Evolutionary conservation across 2,797 vertebrate species (phyloP).

Genomic region (Microcaecilia unicolor): DNA sequence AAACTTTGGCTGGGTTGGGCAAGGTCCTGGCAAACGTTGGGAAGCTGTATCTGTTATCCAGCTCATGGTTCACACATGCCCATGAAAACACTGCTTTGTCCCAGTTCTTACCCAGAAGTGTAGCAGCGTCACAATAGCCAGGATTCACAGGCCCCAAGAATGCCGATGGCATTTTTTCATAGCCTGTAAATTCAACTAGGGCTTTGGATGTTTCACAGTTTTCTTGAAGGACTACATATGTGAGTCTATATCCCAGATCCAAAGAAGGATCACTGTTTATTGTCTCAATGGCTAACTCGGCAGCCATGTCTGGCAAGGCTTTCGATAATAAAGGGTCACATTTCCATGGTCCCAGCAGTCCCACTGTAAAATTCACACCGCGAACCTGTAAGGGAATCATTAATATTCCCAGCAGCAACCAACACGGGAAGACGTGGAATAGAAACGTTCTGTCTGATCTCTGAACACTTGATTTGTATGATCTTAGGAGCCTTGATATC

Average conservation of each 20-base stretch:
- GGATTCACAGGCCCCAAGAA: slow-evolving; percentile 77
- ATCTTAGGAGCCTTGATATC: slow-evolving; percentile 29
- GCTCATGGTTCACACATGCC: slow-evolving; percentile 66
- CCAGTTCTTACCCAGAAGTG: slow-evolving; percentile 73
- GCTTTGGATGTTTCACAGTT: slow-evolving; percentile 64
- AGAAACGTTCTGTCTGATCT: slow-evolving; percentile 24
- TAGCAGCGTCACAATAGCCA: slow-evolving; percentile 75
- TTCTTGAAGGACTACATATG: slow-evolving; percentile 53
- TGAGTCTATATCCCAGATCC: slow-evolving; percentile 42
- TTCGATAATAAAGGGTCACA: slow-evolving; percentile 54
- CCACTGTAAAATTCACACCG: slow-evolving; percentile 61
- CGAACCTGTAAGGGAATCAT: slow-evolving; percentile 49
- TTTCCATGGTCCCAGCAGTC: slow-evolving; percentile 66
- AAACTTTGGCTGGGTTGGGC: slow-evolving; percentile 60
- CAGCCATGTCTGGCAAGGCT: slow-evolving; percentile 46
- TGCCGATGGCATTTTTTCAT: slow-evolving; percentile 60
- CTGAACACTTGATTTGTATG: slow-evolving; percentile 26
- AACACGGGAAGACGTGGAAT: slow-evolving; percentile 43
- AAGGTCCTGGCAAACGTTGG: slow-evolving; percentile 64
- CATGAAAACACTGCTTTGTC: slow-evolving; percentile 82
- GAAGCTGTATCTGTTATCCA: slow-evolving; percentile 56
- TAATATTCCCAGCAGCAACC: slow-evolving; percentile 52
- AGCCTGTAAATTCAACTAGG: slow-evolving; percentile 55
- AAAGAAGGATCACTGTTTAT: slow-evolving; percentile 48
- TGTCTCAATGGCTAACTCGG: slow-evolving; percentile 48